phyloP scores from a whole-genome alignment of 1,140 invertebrate genomes.

The Andrena cerasifolii region DNA sequence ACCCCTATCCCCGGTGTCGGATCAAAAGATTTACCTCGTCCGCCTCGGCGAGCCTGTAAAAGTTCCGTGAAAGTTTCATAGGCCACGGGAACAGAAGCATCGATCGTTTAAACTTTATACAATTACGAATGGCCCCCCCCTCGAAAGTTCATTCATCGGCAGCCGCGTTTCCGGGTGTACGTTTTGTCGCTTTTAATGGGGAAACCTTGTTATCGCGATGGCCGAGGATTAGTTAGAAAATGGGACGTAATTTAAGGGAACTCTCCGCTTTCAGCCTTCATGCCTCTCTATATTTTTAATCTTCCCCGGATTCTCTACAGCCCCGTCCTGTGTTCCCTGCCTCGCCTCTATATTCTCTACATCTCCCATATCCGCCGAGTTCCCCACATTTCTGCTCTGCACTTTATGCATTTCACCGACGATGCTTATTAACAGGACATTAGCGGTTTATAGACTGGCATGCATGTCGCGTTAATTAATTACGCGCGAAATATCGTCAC shows the following conservation, averaged over 20 bases:
- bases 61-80: not conserved
- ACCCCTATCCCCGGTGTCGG: too few relatives aligned
- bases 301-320: not conserved
- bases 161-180: not conserved
- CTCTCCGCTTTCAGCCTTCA: not conserved
- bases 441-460: too few relatives aligned
- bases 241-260: not conserved
- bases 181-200: conserved; percentile 14
- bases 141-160: not conserved
- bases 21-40: not conserved
- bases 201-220: conserved; percentile 19
- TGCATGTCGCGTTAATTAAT: too few relatives aligned
- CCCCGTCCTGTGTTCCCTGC: too few relatives aligned
- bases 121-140: conserved; percentile 11
- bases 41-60: not conserved
- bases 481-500: too few relatives aligned
- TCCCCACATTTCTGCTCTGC: too few relatives aligned
- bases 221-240: not conserved
- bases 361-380: not conserved
- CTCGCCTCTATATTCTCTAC: not conserved
- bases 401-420: too few relatives aligned
- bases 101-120: conserved; percentile 20
- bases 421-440: too few relatives aligned
- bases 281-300: too few relatives aligned
- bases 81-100: not conserved